Evolutionary conservation across 2,113 vertebrate species (phyloP), one percentile per base, ranked within the genome.

Genomic region (Anser cygnoides): DNA sequence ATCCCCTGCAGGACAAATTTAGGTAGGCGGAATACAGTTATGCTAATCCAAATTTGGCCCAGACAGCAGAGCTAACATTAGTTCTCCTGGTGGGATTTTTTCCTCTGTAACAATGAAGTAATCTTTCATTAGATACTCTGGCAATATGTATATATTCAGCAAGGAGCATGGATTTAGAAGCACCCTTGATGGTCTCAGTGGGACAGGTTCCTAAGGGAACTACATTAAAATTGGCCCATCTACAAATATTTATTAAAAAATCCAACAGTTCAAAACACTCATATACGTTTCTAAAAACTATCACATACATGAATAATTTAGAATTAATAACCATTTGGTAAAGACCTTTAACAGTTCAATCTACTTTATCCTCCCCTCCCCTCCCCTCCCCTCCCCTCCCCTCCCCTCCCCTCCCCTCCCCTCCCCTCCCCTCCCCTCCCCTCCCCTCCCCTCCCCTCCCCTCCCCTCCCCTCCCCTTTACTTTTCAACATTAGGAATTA

Each of bases 71-170:
- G 41, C 2, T 61, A 80, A 50, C 23, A 43, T 87, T 71, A 68
- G n/a, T 63, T 92, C 89, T 87, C 61, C 70, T 91, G 33, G 20
- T 79, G 74, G 54, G 37, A 79, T 50, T 87, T 95, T 95, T 82
- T 4, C 62, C 23, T 79, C 35, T 87, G 18, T 57, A 84, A 87
- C 33, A 72, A 14, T 49, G 33, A 35, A 82, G 23, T 89, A 76
- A 85, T 91, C 39, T 79, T 91, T 89, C 43, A 67, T 80, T 86
- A 88, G 49, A 55, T 54, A 41, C 7, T 33, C 55, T 87, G 61
- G 52, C 17, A 84, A 71, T 65, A 81, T 39, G 43, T 87, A 43
- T 16, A 22, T 44, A 29, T 84, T 87, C 66, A 72, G 7, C 4
- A 23, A 31, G 22, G 13, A 76, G 23, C 18, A 26, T 20, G 13